Evolutionary conservation across 2,797 vertebrate genomes (phyloP).

Genomic region (Rhinophrynus dorsalis): DNA sequence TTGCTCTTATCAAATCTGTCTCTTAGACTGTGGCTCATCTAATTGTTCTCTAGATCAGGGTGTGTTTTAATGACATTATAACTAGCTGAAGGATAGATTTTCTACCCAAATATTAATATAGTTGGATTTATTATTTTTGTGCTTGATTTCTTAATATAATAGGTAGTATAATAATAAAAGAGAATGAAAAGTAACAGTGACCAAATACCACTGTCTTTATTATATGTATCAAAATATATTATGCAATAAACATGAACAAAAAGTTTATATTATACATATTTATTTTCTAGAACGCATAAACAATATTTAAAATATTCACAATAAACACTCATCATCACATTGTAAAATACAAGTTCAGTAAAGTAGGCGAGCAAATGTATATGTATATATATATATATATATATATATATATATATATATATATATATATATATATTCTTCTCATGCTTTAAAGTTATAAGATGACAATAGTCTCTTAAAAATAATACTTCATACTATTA

Average conservation of each 20-base stretch:
- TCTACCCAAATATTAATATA: no score
- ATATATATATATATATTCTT: slow-evolving; percentile 54
- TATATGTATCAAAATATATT: slow-evolving; percentile 70
- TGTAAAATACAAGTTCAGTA: slow-evolving; percentile 60
- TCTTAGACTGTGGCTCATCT: no score
- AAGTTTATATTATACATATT: slow-evolving; percentile 57
- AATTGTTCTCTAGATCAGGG: no score
- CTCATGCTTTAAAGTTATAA: slow-evolving; percentile 70
- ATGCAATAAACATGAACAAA: slow-evolving; percentile 60
- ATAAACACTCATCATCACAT: slow-evolving; percentile 62
- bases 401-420: slow-evolving; percentile 6
- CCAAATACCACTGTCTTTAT: no score
- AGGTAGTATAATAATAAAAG: no score
- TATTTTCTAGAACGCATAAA: slow-evolving; percentile 57
- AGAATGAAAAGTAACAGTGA: no score
- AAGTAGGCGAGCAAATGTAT: slow-evolving; percentile 54
- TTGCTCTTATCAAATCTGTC: no score
- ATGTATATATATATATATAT: not conserved
- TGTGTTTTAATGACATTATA: no score
- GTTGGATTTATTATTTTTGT: no score
- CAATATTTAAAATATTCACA: slow-evolving; percentile 62
- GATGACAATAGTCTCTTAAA: slow-evolving; percentile 29
- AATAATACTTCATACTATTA: slow-evolving; percentile 6
- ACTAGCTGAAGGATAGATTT: no score
- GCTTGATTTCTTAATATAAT: no score